phyloP scores from a whole-genome alignment of 2,797 vertebrate genomes.

The Semaprochilodus insignis region DNA sequence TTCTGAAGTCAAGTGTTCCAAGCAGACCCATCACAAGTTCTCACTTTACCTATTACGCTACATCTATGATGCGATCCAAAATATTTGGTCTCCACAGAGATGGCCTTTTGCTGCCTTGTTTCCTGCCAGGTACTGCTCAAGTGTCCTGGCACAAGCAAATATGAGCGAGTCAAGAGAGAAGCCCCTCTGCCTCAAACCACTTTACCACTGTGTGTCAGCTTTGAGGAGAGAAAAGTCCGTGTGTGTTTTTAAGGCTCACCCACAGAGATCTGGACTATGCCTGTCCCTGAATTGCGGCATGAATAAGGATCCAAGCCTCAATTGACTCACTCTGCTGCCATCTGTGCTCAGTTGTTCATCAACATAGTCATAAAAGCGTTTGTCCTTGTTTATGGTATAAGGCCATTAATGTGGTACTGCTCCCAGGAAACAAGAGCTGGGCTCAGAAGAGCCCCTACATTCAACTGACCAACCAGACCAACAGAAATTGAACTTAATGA shows the following conservation, averaged over 20 bases:
- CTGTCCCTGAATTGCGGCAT: slow-evolving; percentile 35
- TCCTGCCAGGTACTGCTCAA: neutral
- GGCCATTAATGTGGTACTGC: slow-evolving; percentile 14
- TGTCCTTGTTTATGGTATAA: slow-evolving; percentile 30
- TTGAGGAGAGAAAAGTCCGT: slow-evolving; percentile 1
- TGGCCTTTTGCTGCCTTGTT: slow-evolving; percentile 1
- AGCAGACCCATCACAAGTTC: neutral
- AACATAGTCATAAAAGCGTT: slow-evolving; percentile 43
- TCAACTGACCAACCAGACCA: slow-evolving; percentile 25
- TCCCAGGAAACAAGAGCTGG: slow-evolving; percentile 15
- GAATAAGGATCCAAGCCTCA: slow-evolving; percentile 47
- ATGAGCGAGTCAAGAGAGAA: neutral
- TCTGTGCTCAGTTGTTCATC: slow-evolving; percentile 54
- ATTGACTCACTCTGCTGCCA: slow-evolving; percentile 59
- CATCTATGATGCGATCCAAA: neutral
- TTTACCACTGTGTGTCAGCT: slow-evolving; percentile 19
- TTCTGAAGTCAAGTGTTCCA: neutral
- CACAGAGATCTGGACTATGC: slow-evolving; percentile 29
- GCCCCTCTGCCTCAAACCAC: neutral
- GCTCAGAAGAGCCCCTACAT: slow-evolving; percentile 26
- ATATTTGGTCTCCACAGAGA: slow-evolving; percentile 28
- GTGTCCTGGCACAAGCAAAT: neutral
- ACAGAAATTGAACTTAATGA: slow-evolving; percentile 33
- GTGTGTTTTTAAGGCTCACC: slow-evolving; percentile 30
- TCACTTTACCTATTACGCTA: neutral